Evolutionary conservation across 2,888 invertebrate genomes (phyloP).

Genomic region (Lepidonotus clava): DNA sequence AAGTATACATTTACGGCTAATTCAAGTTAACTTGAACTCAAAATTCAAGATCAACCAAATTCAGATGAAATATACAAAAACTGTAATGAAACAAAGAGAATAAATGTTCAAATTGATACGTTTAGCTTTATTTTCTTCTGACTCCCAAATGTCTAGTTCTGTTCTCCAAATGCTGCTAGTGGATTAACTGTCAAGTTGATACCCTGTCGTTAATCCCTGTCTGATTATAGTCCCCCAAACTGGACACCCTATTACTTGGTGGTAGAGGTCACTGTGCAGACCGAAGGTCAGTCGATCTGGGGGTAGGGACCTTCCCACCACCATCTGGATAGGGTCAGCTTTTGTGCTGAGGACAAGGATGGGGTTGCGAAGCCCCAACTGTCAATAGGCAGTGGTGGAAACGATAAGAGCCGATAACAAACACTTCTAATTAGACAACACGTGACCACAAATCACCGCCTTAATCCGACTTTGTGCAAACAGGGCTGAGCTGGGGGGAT

Average conservation of each 20-base stretch:
- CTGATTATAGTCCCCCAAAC: neutral
- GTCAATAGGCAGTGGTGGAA: neutral
- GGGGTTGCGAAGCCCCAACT: too few species aligned
- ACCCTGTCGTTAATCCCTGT: neutral
- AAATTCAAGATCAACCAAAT: too few species aligned
- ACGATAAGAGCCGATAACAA: neutral
- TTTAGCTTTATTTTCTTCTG: too few species aligned
- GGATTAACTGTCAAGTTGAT: too few species aligned
- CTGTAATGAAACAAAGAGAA: too few species aligned
- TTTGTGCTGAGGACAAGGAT: slow-evolving; percentile 13
- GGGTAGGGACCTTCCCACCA: neutral
- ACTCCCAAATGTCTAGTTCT: too few species aligned
- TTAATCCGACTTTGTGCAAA: neutral
- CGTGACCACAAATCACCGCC: neutral
- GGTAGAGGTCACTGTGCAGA: neutral
- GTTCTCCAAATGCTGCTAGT: too few species aligned
- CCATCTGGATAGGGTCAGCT: slow-evolving; percentile 10
- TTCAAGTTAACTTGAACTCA: too few species aligned
- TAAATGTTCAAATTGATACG: too few species aligned
- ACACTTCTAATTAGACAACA: slow-evolving; percentile 28
- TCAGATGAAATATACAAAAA: too few species aligned
- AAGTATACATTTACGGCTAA: too few species aligned
- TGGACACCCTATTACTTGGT: neutral
- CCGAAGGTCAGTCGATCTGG: neutral
- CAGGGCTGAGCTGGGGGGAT: neutral